phyloP scores from a whole-genome alignment of 2,888 invertebrate genomes.

The Nomada ferruginata region DNA sequence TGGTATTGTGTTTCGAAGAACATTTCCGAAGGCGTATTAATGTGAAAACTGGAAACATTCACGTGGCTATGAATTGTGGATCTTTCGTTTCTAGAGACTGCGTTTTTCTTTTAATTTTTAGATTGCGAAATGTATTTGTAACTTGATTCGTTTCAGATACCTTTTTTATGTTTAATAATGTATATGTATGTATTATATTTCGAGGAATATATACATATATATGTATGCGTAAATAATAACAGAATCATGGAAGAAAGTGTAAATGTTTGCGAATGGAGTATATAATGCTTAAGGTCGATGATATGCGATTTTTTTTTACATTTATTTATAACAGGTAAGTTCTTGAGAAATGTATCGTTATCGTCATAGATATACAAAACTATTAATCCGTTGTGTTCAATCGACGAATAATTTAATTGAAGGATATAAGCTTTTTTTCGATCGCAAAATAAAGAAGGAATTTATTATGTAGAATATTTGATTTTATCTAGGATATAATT shows the following conservation, averaged over 20 bases:
- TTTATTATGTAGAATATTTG: conserved; percentile 6
- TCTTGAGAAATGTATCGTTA: conserved; percentile 13
- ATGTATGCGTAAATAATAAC: conserved; percentile 2
- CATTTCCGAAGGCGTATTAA: neutral
- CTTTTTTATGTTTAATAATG: conserved; percentile 35
- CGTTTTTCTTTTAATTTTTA: conserved; percentile 14
- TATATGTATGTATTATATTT: conserved; percentile 34
- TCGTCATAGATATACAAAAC: neutral
- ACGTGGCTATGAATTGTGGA: neutral
- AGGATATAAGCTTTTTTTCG: neutral
- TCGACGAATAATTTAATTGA: neutral
- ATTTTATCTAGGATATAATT: neutral
- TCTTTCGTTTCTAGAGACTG: conserved; percentile 20
- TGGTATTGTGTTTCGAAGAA: neutral
- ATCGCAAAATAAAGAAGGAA: neutral
- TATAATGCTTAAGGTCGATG: too few relatives aligned
- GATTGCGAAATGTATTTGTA: conserved; percentile 29
- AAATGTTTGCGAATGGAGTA: conserved; percentile 3
- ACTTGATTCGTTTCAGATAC: conserved; percentile 20
- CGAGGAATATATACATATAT: conserved; percentile 11
- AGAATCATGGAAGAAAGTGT: conserved; percentile 3
- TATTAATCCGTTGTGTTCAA: conserved; percentile 15
- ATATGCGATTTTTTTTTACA: neutral
- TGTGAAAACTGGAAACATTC: neutral
- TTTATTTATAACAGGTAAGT: conserved; percentile 31